Percentiles rank a stretch among this genome's conserved stretches.
phyloP scores from a whole-genome alignment of 2,797 vertebrate genomes.

The Mastacembelus armatus region DNA sequence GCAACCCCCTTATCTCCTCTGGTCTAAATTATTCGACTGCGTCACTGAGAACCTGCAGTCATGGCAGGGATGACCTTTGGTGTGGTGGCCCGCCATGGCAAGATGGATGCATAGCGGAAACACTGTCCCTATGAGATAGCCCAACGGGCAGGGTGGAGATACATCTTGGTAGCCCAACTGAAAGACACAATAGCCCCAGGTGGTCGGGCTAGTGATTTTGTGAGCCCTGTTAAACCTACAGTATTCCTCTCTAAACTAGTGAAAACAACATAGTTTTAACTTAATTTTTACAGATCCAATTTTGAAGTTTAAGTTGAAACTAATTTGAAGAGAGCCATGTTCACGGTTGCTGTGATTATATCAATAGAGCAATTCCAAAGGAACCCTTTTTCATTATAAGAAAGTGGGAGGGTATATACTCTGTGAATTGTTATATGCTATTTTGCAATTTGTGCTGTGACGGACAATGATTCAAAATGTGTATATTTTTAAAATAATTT shows the following conservation, averaged over 20 bases:
- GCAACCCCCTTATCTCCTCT: too few relatives aligned
- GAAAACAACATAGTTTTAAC: not conserved
- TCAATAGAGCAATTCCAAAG: slow-evolving; percentile 29
- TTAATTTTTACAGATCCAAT: not conserved
- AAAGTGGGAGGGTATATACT: not conserved
- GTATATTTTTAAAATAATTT: too few relatives aligned
- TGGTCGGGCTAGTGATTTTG: too few relatives aligned
- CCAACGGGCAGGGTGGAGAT: too few relatives aligned
- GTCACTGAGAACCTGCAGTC: too few relatives aligned
- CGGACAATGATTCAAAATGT: not conserved
- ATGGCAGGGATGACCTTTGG: too few relatives aligned
- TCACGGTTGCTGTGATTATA: slow-evolving; percentile 20
- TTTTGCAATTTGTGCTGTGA: not conserved
- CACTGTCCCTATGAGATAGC: too few relatives aligned
- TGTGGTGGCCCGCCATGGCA: too few relatives aligned
- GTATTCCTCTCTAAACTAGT: not conserved
- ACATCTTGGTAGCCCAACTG: too few relatives aligned
- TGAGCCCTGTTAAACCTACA: not conserved
- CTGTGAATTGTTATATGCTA: not conserved
- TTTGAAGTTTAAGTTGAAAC: slow-evolving; percentile 8
- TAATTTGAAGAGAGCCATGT: slow-evolving; percentile 45
- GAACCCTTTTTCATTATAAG: slow-evolving; percentile 16
- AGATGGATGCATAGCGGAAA: too few relatives aligned
- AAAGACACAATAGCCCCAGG: too few relatives aligned
- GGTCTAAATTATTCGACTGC: too few relatives aligned